Percentiles rank a stretch among this genome's conserved stretches.
These are phyloP conservation scores for Sinonovacula constricta DNA, from an alignment of 1,140 invertebrate species.

Conservation along the genomic window DNA sequence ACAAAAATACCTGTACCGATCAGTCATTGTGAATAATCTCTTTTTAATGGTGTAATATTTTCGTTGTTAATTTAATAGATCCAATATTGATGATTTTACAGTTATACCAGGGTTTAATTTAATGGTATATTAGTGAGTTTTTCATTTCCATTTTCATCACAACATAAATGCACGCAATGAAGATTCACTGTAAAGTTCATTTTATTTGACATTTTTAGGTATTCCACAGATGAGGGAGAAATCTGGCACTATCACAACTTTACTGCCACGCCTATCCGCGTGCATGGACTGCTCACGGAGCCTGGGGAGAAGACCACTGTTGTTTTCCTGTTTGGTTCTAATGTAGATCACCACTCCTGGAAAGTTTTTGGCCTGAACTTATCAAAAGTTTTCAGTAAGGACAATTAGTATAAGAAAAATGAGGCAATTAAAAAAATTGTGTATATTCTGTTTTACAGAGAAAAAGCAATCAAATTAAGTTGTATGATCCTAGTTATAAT, in stretches of 20 bases:
- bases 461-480: no score
- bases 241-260: slow-evolving; percentile 88
- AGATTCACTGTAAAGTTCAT: neutral
- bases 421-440: no score
- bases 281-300: slow-evolving; percentile 95
- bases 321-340: slow-evolving; percentile 92
- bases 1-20: no score
- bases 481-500: no score
- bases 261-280: slow-evolving; percentile 80
- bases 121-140: neutral
- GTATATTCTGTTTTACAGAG: no score
- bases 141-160: neutral
- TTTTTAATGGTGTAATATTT: no score
- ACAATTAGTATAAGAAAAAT: neutral
- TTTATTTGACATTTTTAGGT: slow-evolving; percentile 76
- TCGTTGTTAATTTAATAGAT: no score
- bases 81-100: neutral
- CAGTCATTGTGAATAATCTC: no score
- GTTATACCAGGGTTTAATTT: neutral
- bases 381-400: slow-evolving; percentile 84
- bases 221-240: slow-evolving; percentile 92
- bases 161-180: neutral
- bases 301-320: slow-evolving; percentile 94
- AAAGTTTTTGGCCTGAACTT: slow-evolving; percentile 91
- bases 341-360: slow-evolving; percentile 88